Evolutionary conservation across 2,888 invertebrate genomes (phyloP), one percentile per base, ranked within the genome.

Genomic region (Diaprepes abbreviatus): DNA sequence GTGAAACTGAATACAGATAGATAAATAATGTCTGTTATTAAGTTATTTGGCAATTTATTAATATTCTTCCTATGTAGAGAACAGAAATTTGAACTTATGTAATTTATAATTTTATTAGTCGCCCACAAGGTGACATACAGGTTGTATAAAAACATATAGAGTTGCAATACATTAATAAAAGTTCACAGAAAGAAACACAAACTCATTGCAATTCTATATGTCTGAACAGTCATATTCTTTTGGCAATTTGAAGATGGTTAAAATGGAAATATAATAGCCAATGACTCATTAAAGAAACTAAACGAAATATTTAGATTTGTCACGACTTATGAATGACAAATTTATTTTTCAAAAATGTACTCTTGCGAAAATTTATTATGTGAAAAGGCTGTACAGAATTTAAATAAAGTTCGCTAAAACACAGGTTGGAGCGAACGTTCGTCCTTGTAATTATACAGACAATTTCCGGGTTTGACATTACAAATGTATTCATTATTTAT

Each of bases 251-350:
- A n/a, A n/a, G 16, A 40, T 17, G 10, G 10, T 17, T 14, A 40
- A 17, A 40, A 7, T 40, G 9, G 16, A 19, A 24, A n/a, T 24
- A 12, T 1, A n/a, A 24, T n/a, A 45, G n/a, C 9, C 21, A 28
- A 50, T 50, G 28, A 50, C 3, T 50, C 48, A 28, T n/a, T 28
- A 28, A 24, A 48, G 40, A 43, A 43, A 19, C 21, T 9, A 43
- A n/a, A 19, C 3, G 33, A 33, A 43, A 19, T 40, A 40, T 40
- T 40, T 3, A 19, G 12, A 40, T 40, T 19, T 6, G 16, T 12
- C 40, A 40, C 12, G 40, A 7, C n/a, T 19, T 40, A 19, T 33
- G 33, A 33, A 33, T 33, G 9, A 33, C 33, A 33, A 33, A 33
- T 33, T 5, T 5, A 5, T 24, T 24, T 24, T 24, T 24, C 3